Evolutionary conservation across 1,140 invertebrate species (phyloP), one percentile per base, ranked within the genome.

Genomic region (Calephelis virginiensis): DNA sequence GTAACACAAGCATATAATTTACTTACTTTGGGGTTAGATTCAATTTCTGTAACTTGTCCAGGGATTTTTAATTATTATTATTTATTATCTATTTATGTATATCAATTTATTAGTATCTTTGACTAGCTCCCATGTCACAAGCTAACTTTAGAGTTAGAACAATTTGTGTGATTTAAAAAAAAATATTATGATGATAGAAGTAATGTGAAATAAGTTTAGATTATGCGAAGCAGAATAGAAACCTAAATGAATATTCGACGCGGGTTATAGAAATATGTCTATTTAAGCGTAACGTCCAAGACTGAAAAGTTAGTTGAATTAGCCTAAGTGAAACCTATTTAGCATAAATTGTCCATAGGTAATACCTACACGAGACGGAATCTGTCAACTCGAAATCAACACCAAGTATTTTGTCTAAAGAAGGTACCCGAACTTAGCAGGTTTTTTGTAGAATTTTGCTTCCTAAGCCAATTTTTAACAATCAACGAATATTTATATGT

Each of bases 241-340:
- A 43, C 40, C 40, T 28, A 76, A 71, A 76, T 67, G 50, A 78
- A 76, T 74, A 83, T 89, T 85, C 86, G 81, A 91, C 89, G 89
- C 89, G 89, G 89, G 89, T 89, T 86, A 81, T 88, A 87, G 83
- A 81, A 87, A 76, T 89, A 89, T 89, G 74, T 89, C 83, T 90
- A 88, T 87, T 85, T 90, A 90, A 89, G 86, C 85, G 85, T 86
- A 89, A 89, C 89, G 86, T 86, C 85, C 85, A 91, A 91, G 89
- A 91, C 89, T 91, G 89, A 91, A 89, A 85, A 85, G 88, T 84
- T 88, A 90, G 85, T 83, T 86, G 74, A 85, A 78, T 89, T 89
- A 90, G 86, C 85, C 80, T 86, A 86, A 85, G 77, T 89, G 86
- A 90, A 85, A 88, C 83, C 82, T 86, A 88, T 85, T 84, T 89